Percentiles rank a stretch among this genome's conserved stretches.
Conservation (phyloP, 2,113 vertebrate genomes). For the Lasiurus cinereus region DNA sequence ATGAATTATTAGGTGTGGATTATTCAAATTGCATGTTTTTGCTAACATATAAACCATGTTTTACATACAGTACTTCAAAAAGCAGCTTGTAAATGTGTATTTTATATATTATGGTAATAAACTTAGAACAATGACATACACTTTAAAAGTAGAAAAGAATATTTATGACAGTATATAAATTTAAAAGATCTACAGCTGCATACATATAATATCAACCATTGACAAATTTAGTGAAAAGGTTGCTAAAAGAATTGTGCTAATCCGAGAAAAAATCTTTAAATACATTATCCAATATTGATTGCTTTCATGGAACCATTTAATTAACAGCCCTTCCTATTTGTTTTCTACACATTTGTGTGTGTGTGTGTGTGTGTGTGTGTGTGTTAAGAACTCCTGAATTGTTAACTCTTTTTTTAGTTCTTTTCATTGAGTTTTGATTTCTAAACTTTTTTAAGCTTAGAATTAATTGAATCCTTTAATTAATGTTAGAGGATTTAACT, state of each 20-base stretch:
- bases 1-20: conserved; percentile 82
- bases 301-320: conserved; percentile 18
- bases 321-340: conserved; percentile 2
- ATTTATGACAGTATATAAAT: conserved; percentile 33
- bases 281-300: conserved; percentile 5
- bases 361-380: not conserved
- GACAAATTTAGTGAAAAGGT: not conserved
- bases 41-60: conserved; percentile 80
- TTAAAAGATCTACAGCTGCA: conserved; percentile 56
- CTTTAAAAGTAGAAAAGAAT: conserved; percentile 38
- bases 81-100: conserved; percentile 22
- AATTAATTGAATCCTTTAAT: not conserved
- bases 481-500: conserved; percentile 70
- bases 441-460: not conserved
- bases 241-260: conserved; percentile 31
- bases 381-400: not conserved
- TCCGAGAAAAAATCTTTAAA: conserved; percentile 33
- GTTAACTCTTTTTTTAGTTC: conserved; percentile 40
- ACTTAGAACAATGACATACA: conserved; percentile 30
- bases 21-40: conserved; percentile 86
- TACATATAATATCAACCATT: conserved; percentile 5
- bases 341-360: not conserved
- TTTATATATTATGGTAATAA: conserved; percentile 62
- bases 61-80: conserved; percentile 74
- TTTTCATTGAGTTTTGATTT: conserved; percentile 34